A percentile compares a stretch with the other conserved stretches of the same genome.
phyloP scores from a whole-genome alignment of 2,113 vertebrate species.

The Progne subis region DNA sequence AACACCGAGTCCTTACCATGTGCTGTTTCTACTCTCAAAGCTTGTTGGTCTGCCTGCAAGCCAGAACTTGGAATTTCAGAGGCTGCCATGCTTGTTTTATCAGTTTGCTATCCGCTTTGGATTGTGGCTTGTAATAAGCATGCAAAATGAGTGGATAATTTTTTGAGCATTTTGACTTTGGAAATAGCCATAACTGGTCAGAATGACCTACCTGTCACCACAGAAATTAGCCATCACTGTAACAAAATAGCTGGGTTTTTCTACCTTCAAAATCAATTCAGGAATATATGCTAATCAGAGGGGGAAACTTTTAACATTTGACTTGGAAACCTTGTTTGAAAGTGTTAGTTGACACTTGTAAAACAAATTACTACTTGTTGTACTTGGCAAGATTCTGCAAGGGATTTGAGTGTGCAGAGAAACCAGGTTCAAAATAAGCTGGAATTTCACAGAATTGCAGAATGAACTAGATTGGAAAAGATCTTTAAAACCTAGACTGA shows the following conservation, averaged over 20 bases:
- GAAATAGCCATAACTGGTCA: background rate
- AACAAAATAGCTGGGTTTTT: background rate
- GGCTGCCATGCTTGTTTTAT: background rate
- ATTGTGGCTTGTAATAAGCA: background rate
- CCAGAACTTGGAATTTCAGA: background rate
- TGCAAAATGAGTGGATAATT: background rate
- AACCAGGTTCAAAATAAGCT: background rate
- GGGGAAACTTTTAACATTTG: background rate
- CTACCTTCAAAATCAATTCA: too few relatives aligned
- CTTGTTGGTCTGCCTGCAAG: background rate
- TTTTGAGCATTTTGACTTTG: background rate
- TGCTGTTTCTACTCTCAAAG: background rate
- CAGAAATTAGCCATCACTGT: background rate
- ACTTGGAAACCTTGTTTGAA: background rate
- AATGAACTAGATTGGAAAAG: background rate
- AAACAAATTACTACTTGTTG: background rate
- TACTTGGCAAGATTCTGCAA: background rate
- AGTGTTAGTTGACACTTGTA: background rate
- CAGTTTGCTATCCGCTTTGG: background rate
- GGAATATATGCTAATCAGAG: background rate
- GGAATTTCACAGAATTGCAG: too few relatives aligned
- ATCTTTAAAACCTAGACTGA: too few relatives aligned
- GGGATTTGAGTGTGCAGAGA: background rate
- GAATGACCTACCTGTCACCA: background rate
- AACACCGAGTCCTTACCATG: background rate